Evolutionary conservation across 2,113 vertebrate species (phyloP), one percentile per base, ranked within the genome.

Genomic region (Pelobates fuscus): DNA sequence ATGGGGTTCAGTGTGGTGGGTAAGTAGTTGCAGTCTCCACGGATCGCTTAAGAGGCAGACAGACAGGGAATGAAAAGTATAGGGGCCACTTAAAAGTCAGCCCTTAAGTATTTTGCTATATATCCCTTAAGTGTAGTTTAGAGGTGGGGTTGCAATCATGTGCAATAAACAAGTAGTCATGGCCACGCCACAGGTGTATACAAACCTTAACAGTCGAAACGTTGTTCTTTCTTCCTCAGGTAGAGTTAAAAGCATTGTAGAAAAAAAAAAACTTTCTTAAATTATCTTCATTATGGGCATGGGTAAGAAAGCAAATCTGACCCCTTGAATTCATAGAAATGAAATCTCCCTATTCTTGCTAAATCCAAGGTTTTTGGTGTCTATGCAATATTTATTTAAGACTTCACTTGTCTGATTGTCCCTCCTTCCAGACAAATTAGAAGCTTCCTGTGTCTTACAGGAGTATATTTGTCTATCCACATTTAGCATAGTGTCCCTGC

Each of bases 161-260:
- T 78, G 54, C 62, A 30, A 8, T 77, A 84, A 84, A 80, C 74
- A 80, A 82, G 76, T 43, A 62, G 46, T 67, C 62, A 37, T 66
- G 82, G 76, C 44, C 17, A 14, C 44, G 11, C 10, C 78, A 86
- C 82, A 82, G 83, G n/a, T 21, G 78, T 58, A 49, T 78, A 64
- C 70, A 78, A 79, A 65, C 77, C 58, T 76, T 77, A 46, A 49
- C 10, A 49, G 17, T 18, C 3, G 1, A 49, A 17, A 49, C 2
- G 4, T 49, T 49, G 12, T 14, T 49, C 4, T 49, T 49, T 17
- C 12, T 49, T 17, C 12, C 26, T 83, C 67, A 80, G 58, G 18
- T 67, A 43, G 73, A 44, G 23, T 15, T 55, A 21, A 6, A 55
- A 55, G 15, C 3, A 8, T 29, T 37, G 32, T 6, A 6, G 52